These are phyloP conservation scores for Talpa occidentalis DNA, from an alignment of 2,113 vertebrate species.

Conservation along the genomic window DNA sequence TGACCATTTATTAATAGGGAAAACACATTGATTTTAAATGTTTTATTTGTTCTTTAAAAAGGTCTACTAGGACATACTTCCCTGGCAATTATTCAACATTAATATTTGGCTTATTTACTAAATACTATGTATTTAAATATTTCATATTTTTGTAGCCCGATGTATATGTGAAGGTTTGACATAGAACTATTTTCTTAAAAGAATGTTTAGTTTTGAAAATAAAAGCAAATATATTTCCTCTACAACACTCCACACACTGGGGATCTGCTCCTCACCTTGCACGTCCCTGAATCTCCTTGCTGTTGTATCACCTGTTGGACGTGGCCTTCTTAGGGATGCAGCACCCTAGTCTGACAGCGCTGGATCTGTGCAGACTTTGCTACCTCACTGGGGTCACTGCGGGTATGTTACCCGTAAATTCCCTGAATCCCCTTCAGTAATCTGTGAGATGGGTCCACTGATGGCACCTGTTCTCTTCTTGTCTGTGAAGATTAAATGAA, in stretches of 20 bases:
- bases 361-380: not conserved
- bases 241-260: no score
- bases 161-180: not conserved
- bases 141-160: not conserved
- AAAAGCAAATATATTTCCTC: not conserved
- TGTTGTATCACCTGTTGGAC: fast-evolving
- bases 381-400: no score
- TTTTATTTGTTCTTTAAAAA: not conserved
- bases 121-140: not conserved
- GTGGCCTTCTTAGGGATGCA: no score
- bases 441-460: not conserved
- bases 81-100: not conserved
- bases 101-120: not conserved
- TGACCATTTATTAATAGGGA: no score
- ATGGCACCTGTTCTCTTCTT: not conserved
- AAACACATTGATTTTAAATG: not conserved
- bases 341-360: fast-evolving
- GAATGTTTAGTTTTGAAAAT: not conserved
- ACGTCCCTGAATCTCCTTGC: fast-evolving
- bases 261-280: not conserved
- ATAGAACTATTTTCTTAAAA: not conserved
- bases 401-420: not conserved
- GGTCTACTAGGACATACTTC: not conserved
- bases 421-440: not conserved
- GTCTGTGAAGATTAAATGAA: not conserved